These are phyloP conservation scores for Nomada fucata DNA, from an alignment of 2,888 invertebrate genomes.

Conservation along the genomic window DNA sequence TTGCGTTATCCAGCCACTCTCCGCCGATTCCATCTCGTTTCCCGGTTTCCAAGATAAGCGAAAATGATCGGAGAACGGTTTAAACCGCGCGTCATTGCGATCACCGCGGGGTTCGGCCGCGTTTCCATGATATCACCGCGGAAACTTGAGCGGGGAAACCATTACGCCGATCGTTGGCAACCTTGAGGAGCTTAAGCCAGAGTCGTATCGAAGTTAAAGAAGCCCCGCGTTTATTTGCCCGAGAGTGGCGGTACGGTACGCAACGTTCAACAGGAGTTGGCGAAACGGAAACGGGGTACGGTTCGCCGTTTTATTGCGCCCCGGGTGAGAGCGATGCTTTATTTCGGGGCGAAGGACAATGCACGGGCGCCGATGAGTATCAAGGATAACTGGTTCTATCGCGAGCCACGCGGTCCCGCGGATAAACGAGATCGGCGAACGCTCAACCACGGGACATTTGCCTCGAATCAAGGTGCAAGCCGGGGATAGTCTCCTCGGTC, in stretches of 20 bases:
- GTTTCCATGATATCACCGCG: slow-evolving; percentile 30
- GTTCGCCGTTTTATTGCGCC: slow-evolving; percentile 44
- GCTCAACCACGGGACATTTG: slow-evolving; percentile 11
- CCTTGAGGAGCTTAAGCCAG: slow-evolving; percentile 25
- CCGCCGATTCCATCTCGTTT: not conserved
- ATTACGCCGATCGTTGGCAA: slow-evolving; percentile 35
- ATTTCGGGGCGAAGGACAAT: slow-evolving; percentile 68
- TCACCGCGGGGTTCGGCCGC: slow-evolving; percentile 6
- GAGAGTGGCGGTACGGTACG: slow-evolving; percentile 14
- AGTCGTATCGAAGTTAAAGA: slow-evolving; percentile 29
- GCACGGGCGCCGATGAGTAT: slow-evolving; percentile 48
- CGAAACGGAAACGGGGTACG: slow-evolving; percentile 18
- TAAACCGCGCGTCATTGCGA: slow-evolving; percentile 6
- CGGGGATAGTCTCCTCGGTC: not conserved
- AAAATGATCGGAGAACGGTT: slow-evolving; percentile 4
- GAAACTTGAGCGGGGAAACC: slow-evolving; percentile 31
- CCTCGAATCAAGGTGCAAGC: slow-evolving; percentile 10
- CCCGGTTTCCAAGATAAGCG: not conserved
- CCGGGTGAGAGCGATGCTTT: slow-evolving; percentile 49
- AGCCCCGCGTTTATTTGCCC: slow-evolving; percentile 44
- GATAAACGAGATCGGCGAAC: slow-evolving; percentile 43
- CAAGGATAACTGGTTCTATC: slow-evolving; percentile 61
- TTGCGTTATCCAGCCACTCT: not conserved
- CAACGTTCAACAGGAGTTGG: slow-evolving; percentile 39
- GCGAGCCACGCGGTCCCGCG: not conserved